These are phyloP conservation scores for Zoanthus solanderi DNA, from an alignment of 92 coral and sea anemone species.

Conservation along the genomic window DNA sequence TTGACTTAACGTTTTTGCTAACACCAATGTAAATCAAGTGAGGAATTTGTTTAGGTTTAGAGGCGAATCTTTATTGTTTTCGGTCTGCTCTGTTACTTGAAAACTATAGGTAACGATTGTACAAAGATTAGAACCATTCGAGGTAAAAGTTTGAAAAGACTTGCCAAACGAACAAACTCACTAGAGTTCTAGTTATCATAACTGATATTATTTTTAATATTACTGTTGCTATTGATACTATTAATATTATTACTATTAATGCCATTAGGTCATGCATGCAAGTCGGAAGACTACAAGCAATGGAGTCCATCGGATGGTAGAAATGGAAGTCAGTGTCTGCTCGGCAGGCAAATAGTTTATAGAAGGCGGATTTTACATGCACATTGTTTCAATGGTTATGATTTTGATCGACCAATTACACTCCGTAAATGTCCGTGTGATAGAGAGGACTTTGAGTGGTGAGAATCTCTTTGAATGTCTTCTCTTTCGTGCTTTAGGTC, in stretches of 20 bases:
- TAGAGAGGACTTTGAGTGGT: constrained; percentile 95
- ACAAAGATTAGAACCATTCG: too few relatives aligned
- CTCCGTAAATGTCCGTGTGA: constrained; percentile 75
- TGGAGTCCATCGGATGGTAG: constrained; percentile 89
- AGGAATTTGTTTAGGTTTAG: too few relatives aligned
- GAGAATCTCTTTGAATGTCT: not conserved
- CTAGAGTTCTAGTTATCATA: too few relatives aligned
- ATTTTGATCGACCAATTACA: constrained; percentile 82
- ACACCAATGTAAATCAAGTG: too few relatives aligned
- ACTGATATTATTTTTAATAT: too few relatives aligned
- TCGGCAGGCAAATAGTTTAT: constrained; percentile 78
- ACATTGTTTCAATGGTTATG: constrained; percentile 88
- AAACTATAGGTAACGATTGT: too few relatives aligned
- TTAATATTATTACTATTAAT: not conserved
- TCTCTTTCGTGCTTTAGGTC: not conserved
- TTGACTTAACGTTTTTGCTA: too few relatives aligned
- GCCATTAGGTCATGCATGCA: constrained; percentile 71
- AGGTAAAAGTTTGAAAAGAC: too few relatives aligned
- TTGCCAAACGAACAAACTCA: too few relatives aligned
- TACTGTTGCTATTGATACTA: too few relatives aligned
- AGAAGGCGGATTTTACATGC: constrained; percentile 88
- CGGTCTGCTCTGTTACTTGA: too few relatives aligned
- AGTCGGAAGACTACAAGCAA: constrained; percentile 73
- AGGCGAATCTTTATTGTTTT: too few relatives aligned
- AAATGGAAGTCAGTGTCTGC: constrained; percentile 76